Evolutionary conservation across 2,797 vertebrate species (phyloP), one percentile per base, ranked within the genome.

Genomic region (Iguana delicatissima): DNA sequence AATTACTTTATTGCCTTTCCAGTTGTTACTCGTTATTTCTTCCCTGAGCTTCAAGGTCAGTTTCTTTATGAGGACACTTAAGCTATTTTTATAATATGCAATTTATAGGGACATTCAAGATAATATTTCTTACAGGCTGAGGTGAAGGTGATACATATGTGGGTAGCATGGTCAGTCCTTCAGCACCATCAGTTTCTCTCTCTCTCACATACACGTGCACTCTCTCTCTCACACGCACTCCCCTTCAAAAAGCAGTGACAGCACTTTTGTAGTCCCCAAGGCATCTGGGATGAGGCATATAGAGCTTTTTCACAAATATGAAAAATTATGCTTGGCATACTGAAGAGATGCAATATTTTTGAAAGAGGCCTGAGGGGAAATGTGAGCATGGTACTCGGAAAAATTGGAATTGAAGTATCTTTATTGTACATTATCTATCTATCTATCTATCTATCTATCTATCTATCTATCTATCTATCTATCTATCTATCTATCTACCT

Each of bases 341-440:
- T n/a, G 38, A 74, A 38, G 46, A 85, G 67, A 87, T 87, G 38
- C 46, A 69, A 55, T n/a, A 80, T 79, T 79, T 62, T 12, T 67
- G 26, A 14, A 16, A 67, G 20, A 77, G 35, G 18, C 85, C 20
- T 69, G 42, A 50, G 46, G 32, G 42, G 50, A 50, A 87, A 67
- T 52, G 22, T 80, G 20, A 80, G 32, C 12, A 35, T 1, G 50
- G 77, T 24, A 35, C 32, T 16, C 10, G 59, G 24, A 73, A 77
- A 79, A 16, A 59, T 38, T 42, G 55, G 62, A 46, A 13, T 26
- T 26, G 38, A 29, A 46, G 59, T 46, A n/a, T 26, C 10, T 62
- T 46, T 29, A 79, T 79, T 64, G 24, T 13, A 50, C 42, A 64
- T 13, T 79, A 62, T 74, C 42, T 46, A 46, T 46, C 42, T 46